Base-by-base conservation (phyloP, 2,113 vertebrate species). In the Pseudonaja textilis region DNA sequence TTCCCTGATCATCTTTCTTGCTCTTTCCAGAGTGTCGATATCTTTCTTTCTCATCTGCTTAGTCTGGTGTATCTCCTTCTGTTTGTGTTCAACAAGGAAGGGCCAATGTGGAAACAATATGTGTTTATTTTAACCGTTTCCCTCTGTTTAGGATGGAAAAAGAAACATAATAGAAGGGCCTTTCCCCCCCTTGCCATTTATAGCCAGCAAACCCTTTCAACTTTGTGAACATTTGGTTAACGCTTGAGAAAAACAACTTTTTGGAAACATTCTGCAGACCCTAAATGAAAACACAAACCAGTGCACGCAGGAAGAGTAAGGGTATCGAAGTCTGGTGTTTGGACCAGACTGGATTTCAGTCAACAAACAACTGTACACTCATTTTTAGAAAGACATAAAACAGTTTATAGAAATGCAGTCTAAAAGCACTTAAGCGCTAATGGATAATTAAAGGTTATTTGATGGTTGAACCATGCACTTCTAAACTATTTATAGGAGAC, bases 201-300 rank as follows among this genome's bases (percentile, higher is more conserved):
- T 88, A 95, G 94, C 85, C 94, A 7, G 88, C 64, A 91, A 95
- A 96, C 93, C 89, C 93, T 96, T 90, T 93, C 94, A 91, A 95
- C 69, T 74, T 74, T 20, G 69, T 16, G 94, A 92, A 94, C 56
- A 5, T 3, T 50, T 92, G 95, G 89, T 29, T 85, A 93, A 88
- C 1, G 92, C 88, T 69, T 74, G 91, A 12, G 95, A 92, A 94
- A 96, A 96, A 95, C 87, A 91, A 88, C 90, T 92, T 93, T 89
- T 93, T 93, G 94, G 39, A 34, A 94, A 64, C 23, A 91, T 86
- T 91, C 52, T 89, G 45, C 25, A 61, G 90, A 93, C 39, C 91
- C 93, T 94, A 93, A 93, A 12, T 93, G 93, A 95, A 88, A 54
- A 88, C 50, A 74, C 93, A 94, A 93, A 59, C 29, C 85, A 22